Conservation (phyloP, 23 tunicate genomes). For the Pegea sp. region DNA sequence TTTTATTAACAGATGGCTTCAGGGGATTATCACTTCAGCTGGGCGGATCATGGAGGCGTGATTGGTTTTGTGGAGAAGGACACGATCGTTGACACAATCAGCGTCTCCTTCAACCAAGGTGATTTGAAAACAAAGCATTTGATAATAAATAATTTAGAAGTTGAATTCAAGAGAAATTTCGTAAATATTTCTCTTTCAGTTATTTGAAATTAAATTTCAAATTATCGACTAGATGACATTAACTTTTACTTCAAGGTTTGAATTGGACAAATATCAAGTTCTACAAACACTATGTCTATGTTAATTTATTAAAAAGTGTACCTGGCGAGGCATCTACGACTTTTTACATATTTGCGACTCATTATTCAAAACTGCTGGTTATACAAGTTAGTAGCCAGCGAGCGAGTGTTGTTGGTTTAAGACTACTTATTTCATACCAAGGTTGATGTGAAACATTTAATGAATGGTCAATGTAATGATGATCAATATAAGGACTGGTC, state of each 20-base stretch:
- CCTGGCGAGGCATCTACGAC: constrained; percentile 58
- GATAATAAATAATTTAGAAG: too few species aligned
- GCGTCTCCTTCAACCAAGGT: constrained; percentile 55
- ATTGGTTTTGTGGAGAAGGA: constrained; percentile 28
- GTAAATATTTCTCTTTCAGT: too few species aligned
- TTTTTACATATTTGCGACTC: constrained; percentile 41
- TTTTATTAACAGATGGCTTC: constrained; percentile 15
- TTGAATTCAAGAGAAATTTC: too few species aligned
- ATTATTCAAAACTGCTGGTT: not conserved
- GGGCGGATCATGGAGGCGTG: constrained; percentile 81
- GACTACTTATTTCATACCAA: constrained; percentile 1
- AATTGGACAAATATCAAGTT: constrained; percentile 34
- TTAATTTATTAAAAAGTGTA: constrained; percentile 53
- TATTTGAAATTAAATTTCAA: not conserved
- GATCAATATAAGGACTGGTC: constrained; percentile 56
- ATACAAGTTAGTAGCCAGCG: too few species aligned
- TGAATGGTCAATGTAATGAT: constrained; percentile 13
- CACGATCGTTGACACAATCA: constrained; percentile 10
- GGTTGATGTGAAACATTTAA: constrained; percentile 28
- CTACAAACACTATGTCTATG: constrained; percentile 23
- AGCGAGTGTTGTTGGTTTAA: not conserved
- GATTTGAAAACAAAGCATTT: too few species aligned
- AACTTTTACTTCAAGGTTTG: not conserved
- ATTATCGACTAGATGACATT: not conserved
- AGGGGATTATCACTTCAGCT: constrained; percentile 27